Base-by-base conservation (phyloP, 2,113 vertebrate genomes). In the Bos indicus region DNA sequence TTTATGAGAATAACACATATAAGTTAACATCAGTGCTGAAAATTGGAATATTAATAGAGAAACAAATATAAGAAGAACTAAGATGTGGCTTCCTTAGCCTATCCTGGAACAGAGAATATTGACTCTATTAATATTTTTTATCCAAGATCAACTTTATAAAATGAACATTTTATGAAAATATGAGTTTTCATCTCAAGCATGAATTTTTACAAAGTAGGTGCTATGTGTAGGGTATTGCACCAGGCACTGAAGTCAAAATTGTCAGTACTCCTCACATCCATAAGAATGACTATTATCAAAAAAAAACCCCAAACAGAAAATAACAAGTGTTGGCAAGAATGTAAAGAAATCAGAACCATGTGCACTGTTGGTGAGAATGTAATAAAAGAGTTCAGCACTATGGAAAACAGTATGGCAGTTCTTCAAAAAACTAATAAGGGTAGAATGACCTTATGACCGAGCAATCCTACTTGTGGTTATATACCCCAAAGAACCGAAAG, bases 11-110 rank as follows among this genome's bases (percentile, higher is more conserved):
- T 77, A 52, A 92, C 46, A 96, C 19, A 91, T 87, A 80, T 87
- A 97, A 92, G 90, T 84, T 43, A 60, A 86, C 43, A 95, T 40
- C 15, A n/a, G 48, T 88, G 19, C 14, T 95, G 19, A 94, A 94
- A 96, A 85, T 17, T 96, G 60, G 71, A 93, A 81, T 91, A 97
- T 67, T 90, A 97, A 95, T 56, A 95, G 30, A 90, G n/a, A 14
- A 71, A 80, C 2, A 92, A 14, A 23, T 52, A 16, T 78, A 93
- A 71, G 36, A 82, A 96, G 48, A 81, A n/a, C 60, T 84, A 90
- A 91, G 51, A 92, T 74, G 28, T 64, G 26, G 84, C 86, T 48
- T 88, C n/a, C 74, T 95, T 92, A 95, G 84, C 91, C 74, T 48
- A 93, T 56, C 40, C 51, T 92, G n/a, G 92, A 89, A 80, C 67